Base-by-base conservation (phyloP, 1,140 invertebrate genomes). In the Drosophila guanche region DNA sequence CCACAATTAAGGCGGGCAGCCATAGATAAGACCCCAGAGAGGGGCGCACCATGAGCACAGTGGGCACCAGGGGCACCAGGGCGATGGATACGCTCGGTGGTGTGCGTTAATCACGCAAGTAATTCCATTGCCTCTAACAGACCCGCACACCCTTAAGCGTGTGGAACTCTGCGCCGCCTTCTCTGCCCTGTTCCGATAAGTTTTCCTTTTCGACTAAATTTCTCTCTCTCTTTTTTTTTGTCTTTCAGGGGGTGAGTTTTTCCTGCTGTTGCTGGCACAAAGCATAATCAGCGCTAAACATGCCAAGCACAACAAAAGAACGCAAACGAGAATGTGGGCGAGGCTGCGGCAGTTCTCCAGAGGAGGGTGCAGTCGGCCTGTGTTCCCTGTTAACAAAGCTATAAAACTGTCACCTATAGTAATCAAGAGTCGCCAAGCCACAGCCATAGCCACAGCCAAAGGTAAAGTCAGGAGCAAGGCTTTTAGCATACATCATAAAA, bases 101-200 rank as follows among this genome's bases (percentile, higher is more conserved):
- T 86, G 83, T 88, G 81, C 67, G 83, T 81, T 86, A 86, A 86
- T 86, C 83, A 86, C 81, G 83, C 83, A 86, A 86, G 83, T 86
- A 86, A 85, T 85, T 85, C 79, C 77, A 86, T 86, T 85, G 80
- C 81, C 81, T 10, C 33, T 10, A 12, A 37, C 33, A 51, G 43
- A 68, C 63, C 59, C 40, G 60, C 59, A 23, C 48, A 23, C 48
- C 43, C 33, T 37, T 10, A 37, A 12, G 10, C 33, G 33, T 10
- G 3, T 4, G 3, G 8, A 8, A 10, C 29, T 33, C 29, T 27
- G 5, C 27, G 51, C 29, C 68, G 51, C 66, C 61, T 62, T 54
- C 43, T 65, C 50, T 52, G 54, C 45, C 40, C 68, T 43, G 22
- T 22, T 16, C 55, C 80, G 83, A 86, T 85, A 85, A 86, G 81